phyloP scores from a whole-genome alignment of 2,797 vertebrate genomes.

The Betta splendens region DNA sequence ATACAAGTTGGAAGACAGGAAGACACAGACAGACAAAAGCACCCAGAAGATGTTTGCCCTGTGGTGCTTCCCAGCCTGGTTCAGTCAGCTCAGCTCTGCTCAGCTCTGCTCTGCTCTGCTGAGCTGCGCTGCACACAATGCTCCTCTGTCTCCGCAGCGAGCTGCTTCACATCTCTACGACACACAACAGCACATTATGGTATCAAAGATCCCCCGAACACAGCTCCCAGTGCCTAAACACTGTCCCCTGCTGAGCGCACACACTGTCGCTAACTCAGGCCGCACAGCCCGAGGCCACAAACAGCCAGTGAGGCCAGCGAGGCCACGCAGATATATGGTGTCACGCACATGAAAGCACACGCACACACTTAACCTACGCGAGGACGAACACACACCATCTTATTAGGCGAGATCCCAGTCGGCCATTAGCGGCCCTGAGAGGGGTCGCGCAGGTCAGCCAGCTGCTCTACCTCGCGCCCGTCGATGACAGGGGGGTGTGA shows the following conservation, averaged over 20 bases:
- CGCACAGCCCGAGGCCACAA: slow-evolving; percentile 63
- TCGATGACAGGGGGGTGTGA: slow-evolving; percentile 69
- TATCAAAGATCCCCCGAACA: slow-evolving; percentile 62
- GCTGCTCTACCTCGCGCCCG: slow-evolving; percentile 66
- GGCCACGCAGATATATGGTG: slow-evolving; percentile 56
- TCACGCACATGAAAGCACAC: slow-evolving; percentile 69
- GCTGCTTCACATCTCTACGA: slow-evolving; percentile 71
- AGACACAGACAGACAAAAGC: slow-evolving; percentile 31
- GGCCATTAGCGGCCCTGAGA: slow-evolving; percentile 61
- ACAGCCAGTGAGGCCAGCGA: slow-evolving; percentile 64
- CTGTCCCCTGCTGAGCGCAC: slow-evolving; percentile 76
- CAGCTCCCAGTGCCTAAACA: slow-evolving; percentile 70
- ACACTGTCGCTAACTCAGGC: slow-evolving; percentile 66
- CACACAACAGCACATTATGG: slow-evolving; percentile 80
- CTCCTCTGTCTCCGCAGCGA: slow-evolving; percentile 65
- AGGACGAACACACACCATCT: slow-evolving; percentile 67
- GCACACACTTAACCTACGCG: slow-evolving; percentile 57
- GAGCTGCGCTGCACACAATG: slow-evolving; percentile 69
- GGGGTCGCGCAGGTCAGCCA: slow-evolving; percentile 70
- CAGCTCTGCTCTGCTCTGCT: slow-evolving; percentile 51
- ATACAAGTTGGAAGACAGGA: too few relatives aligned
- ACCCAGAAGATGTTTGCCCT: slow-evolving; percentile 63
- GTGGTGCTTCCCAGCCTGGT: slow-evolving; percentile 69
- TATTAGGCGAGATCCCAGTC: slow-evolving; percentile 63
- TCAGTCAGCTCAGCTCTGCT: slow-evolving; percentile 55